A percentile compares a stretch with the other conserved stretches of the same genome.
These are phyloP conservation scores for Cancer borealis DNA, from an alignment of 2,888 invertebrate species.

Conservation along the genomic window DNA sequence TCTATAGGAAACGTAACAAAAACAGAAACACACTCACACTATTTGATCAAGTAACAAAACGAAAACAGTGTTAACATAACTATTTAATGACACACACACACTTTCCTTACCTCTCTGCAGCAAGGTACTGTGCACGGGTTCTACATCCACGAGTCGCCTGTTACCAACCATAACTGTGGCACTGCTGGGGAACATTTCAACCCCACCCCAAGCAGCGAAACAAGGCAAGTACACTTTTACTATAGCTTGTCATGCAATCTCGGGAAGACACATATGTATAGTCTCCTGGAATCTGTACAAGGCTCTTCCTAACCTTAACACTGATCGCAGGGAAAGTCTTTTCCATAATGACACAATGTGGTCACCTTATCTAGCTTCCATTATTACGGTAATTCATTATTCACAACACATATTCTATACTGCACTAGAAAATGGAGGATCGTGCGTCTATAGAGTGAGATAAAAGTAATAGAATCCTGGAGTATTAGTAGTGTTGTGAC, in stretches of 20 bases:
- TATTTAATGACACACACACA: not conserved
- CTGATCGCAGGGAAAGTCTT: too few relatives aligned
- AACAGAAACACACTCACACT: too few relatives aligned
- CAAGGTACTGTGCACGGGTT: constrained; percentile 64
- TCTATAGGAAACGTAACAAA: not conserved
- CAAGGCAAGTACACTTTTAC: constrained; percentile 61
- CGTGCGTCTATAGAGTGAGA: too few relatives aligned
- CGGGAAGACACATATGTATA: not conserved
- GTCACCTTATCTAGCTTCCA: too few relatives aligned
- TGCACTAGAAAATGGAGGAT: too few relatives aligned
- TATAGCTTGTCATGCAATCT: not conserved
- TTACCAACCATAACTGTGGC: constrained; percentile 58
- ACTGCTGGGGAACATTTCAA: constrained; percentile 88
- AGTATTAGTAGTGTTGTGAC: too few relatives aligned
- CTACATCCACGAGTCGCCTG: constrained; percentile 65
- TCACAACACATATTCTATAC: too few relatives aligned
- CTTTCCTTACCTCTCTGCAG: not conserved
- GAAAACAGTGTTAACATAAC: not conserved
- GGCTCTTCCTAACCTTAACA: too few relatives aligned
- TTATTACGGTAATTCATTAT: too few relatives aligned
- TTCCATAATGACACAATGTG: too few relatives aligned
- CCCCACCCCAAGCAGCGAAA: constrained; percentile 87
- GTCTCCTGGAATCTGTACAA: too few relatives aligned
- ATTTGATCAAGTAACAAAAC: not conserved
- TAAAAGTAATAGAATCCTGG: too few relatives aligned